Base-by-base conservation (phyloP, 2,888 invertebrate species). In the Busseola fusca region DNA sequence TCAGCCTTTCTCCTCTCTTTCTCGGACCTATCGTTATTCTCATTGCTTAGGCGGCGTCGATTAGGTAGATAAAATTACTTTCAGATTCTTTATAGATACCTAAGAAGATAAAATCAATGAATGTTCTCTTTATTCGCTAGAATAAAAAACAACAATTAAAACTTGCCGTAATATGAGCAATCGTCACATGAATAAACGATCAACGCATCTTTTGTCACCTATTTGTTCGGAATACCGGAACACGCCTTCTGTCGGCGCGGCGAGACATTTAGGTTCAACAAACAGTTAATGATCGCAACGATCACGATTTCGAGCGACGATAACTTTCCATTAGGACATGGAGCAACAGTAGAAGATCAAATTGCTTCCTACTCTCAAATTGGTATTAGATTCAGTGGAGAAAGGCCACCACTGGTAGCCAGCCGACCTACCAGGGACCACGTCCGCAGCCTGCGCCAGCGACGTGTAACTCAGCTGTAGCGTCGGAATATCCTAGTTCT, bases 21-120 rank as follows among this genome's bases (percentile, higher is more conserved):
- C 14, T 42, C 4, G 4, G 6, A 27, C 16, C 27, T 27, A 21
- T 14, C 21, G 21, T 27, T 27, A 27, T 27, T 62, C 21, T 27
- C 14, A 45, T 27, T 27, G 7, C 27, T 21, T 25, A 21, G 25
- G 12, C 25, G 10, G 25, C 18, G 1, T 12, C 40, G 63, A 40
- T 65, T 42, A 65, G n/a, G n/a, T 30, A 64, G 40, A n/a, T 64
- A 65, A 64, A 65, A 65, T 63, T n/a, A 42, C 2, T 30, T 63
- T 12, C 16, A 63, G 12, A 21, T 45, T 27, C 27, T 21, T 27
- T 62, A 34, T 4, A 27, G 21, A 48, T 48, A 27, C 18, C 7
- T 27, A 54, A 18, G 18, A n/a, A 34, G 3, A 62, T 21, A 27
- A 21, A 42, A 45, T 45, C 21, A 45, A 18, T 45, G 18, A 45